A percentile compares a stretch with the other conserved stretches of the same genome.
Conservation (phyloP, 1,140 invertebrate species). For the Ridgeia piscesae region DNA sequence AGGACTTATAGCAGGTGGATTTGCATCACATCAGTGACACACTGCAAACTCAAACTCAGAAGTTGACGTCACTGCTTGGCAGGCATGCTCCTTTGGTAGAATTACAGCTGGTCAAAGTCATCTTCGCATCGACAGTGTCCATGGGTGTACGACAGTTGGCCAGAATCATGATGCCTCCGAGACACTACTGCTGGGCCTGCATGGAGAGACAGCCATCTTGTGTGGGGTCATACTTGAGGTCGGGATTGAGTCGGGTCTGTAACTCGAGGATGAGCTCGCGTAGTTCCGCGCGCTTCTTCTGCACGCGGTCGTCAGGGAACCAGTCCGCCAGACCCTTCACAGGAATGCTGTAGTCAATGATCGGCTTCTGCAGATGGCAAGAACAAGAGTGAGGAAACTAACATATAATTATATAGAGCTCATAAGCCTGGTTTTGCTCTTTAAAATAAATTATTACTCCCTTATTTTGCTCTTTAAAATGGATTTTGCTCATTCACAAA, state of each 20-base stretch:
- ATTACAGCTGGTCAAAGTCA: too few species aligned
- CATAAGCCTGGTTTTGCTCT: too few species aligned
- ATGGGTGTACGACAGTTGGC: too few species aligned
- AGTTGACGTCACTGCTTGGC: background rate
- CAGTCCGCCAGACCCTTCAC: slow-evolving; percentile 46
- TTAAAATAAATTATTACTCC: too few species aligned
- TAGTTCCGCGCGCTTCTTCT: slow-evolving; percentile 53
- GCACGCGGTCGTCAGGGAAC: slow-evolving; percentile 54
- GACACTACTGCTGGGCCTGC: background rate
- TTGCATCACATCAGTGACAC: too few species aligned
- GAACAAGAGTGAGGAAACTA: background rate
- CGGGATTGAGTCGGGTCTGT: slow-evolving; percentile 46
- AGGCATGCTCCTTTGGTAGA: background rate
- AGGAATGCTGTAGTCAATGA: slow-evolving; percentile 13
- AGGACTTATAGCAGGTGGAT: too few species aligned
- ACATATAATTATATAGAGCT: background rate
- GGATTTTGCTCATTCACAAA: too few species aligned
- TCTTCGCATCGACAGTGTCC: too few species aligned
- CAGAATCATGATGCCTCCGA: background rate
- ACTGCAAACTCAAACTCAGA: too few species aligned
- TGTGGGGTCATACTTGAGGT: slow-evolving; percentile 25
- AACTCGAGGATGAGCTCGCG: slow-evolving; percentile 53
- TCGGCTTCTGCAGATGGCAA: slow-evolving; percentile 1
- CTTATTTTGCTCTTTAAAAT: too few species aligned
- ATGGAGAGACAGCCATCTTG: slow-evolving; percentile 24